Evolutionary conservation across 1,140 invertebrate species (phyloP), one percentile per base, ranked within the genome.

Genomic region (Physella acuta): DNA sequence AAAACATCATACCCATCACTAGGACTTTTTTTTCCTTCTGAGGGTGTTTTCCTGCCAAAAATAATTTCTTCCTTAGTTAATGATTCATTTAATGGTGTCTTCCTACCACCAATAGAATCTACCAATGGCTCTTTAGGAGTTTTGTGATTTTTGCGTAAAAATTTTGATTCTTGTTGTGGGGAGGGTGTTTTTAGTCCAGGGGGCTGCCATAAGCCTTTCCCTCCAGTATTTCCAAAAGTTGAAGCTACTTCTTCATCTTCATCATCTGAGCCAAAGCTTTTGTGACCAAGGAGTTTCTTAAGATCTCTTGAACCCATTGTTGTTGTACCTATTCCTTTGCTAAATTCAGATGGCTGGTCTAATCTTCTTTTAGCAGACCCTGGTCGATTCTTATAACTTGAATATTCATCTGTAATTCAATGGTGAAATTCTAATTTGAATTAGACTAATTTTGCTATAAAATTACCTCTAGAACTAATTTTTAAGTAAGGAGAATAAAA

Each of bases 21-120:
- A n/a, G 60, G 60, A 28, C 60, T 44, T 26, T 33, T 64, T 20
- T 52, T 64, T 11, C 39, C 62, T 36, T 52, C 44, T 36, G 16
- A 44, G 24, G 65, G 65, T 17, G 53, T 68, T 31, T 52, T 68
- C 30, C 53, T 58, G 52, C 65, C 65, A 67, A 67, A 67, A 24
- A 67, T 67, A 36, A 55, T 56, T 8, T 67, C 64, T 39, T 67
- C 64, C 33, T 67, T 67, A 17, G 51, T 30, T 24, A 67, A 67
- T 5, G 14, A 17, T 31, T 58, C 65, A n/a, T 59, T 58, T 16
- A 31, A 33, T 3, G 65, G 65, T 44, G 65, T 68, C 26, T 68
- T 68, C 17, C 65, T 5, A 20, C 55, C 65, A 68, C 11, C 16
- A 28, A 68, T 31, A 17, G 33, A 52, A 33, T 59, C 65, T 11